Evolutionary conservation across 2,113 vertebrate genomes (phyloP).

Genomic region (Cricetomys ansorgei): DNA sequence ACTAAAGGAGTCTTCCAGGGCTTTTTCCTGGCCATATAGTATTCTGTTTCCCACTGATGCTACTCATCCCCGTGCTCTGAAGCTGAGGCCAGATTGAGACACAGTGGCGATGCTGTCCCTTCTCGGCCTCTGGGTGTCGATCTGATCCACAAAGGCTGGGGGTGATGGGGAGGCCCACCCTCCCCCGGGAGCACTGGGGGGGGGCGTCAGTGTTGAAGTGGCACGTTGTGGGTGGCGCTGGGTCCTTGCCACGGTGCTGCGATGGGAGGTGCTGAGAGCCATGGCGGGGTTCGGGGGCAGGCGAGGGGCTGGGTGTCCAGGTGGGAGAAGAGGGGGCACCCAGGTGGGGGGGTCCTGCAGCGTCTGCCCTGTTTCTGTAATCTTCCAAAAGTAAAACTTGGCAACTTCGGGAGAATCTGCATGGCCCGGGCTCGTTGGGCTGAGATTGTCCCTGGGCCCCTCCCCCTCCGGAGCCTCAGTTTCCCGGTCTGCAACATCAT

Average conservation of each 20-base stretch:
- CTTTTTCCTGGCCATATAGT: background rate
- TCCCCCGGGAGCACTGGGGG: background rate
- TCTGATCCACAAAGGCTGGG: background rate
- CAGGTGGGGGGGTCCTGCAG: no score
- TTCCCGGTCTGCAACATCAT: background rate
- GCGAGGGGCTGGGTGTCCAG: background rate
- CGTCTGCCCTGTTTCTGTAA: background rate
- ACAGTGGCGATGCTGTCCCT: fast-evolving
- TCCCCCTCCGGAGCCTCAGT: no score
- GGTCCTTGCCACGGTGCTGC: no score
- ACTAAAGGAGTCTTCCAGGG: background rate
- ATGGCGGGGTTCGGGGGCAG: background rate
- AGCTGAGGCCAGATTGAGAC: no score
- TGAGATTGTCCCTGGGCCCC: background rate
- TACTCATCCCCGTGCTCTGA: background rate
- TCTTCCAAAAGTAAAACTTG: background rate
- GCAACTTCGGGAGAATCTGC: background rate
- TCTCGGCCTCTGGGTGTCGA: background rate
- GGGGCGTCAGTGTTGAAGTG: background rate
- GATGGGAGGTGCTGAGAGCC: background rate
- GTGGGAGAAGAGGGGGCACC: background rate
- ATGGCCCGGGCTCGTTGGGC: fast-evolving
- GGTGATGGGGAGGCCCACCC: fast-evolving
- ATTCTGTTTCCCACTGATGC: fast-evolving
- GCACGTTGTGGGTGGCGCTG: no score